These are phyloP conservation scores for Sitophilus oryzae DNA, from an alignment of 1,140 invertebrate species.

Conservation along the genomic window DNA sequence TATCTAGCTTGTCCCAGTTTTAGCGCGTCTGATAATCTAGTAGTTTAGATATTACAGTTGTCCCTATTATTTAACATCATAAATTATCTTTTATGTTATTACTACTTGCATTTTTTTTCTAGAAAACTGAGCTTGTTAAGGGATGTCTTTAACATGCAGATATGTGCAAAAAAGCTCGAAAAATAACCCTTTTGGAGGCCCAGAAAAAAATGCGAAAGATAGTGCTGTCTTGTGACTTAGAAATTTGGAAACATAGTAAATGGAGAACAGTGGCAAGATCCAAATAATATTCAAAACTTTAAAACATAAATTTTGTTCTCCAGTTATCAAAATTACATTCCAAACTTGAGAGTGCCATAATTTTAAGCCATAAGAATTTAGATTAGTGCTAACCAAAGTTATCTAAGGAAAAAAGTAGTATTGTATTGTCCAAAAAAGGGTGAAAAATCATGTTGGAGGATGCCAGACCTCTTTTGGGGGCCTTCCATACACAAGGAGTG, in stretches of 20 bases:
- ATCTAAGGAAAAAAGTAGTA: neutral
- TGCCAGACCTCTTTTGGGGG: slow-evolving; percentile 23
- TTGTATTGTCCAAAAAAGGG: slow-evolving; percentile 5
- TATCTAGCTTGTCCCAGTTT: too few species aligned
- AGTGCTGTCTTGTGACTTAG: slow-evolving; percentile 26
- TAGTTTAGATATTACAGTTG: too few species aligned
- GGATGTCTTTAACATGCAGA: slow-evolving; percentile 37
- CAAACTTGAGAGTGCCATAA: neutral
- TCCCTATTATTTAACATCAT: too few species aligned
- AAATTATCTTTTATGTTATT: too few species aligned
- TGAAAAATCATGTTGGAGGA: slow-evolving; percentile 30
- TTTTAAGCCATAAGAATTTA: slow-evolving; percentile 11
- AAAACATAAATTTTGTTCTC: too few species aligned
- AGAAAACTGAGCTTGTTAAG: slow-evolving; percentile 7
- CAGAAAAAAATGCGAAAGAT: slow-evolving; percentile 29
- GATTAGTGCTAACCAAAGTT: neutral
- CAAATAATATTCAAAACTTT: slow-evolving; percentile 37
- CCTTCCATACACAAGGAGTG: slow-evolving; percentile 18
- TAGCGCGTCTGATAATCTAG: too few species aligned
- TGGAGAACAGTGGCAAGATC: slow-evolving; percentile 38
- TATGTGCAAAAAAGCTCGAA: slow-evolving; percentile 20
- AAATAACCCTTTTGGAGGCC: slow-evolving; percentile 12
- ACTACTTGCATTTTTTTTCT: neutral
- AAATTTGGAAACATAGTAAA: slow-evolving; percentile 42
- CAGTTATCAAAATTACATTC: too few species aligned